Percentiles rank a stretch among this genome's conserved stretches.
phyloP scores from a whole-genome alignment of 2,797 vertebrate genomes.

The Crenuchus spilurus region DNA sequence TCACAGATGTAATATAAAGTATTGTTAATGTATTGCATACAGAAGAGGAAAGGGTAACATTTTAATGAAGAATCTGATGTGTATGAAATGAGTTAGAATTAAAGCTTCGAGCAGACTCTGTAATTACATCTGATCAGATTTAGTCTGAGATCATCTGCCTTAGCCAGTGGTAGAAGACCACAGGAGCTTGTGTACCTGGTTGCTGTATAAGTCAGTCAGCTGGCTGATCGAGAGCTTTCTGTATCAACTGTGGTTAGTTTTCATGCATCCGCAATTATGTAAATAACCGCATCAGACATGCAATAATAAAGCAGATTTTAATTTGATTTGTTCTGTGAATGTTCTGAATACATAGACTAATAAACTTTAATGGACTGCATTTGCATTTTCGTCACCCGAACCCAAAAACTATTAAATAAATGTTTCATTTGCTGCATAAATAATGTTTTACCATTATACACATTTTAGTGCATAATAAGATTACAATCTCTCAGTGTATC shows the following conservation, averaged over 20 bases:
- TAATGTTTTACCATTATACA: slow-evolving; percentile 42
- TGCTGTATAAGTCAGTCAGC: background rate
- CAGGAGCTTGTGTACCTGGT: background rate
- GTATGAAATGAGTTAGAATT: slow-evolving; percentile 5
- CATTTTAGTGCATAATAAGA: slow-evolving; percentile 36
- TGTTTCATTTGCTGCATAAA: slow-evolving; percentile 51
- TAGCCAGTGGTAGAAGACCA: background rate
- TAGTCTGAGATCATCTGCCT: background rate
- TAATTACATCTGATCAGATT: slow-evolving; percentile 19
- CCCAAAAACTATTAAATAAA: slow-evolving; percentile 48
- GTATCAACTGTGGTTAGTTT: background rate
- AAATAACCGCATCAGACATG: slow-evolving; percentile 48
- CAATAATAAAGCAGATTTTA: slow-evolving; percentile 53
- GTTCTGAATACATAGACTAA: slow-evolving; percentile 47
- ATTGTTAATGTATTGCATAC: slow-evolving; percentile 1
- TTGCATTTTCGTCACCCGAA: slow-evolving; percentile 50
- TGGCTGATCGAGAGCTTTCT: background rate
- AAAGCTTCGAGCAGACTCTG: background rate
- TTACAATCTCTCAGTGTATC: background rate
- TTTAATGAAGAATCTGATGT: slow-evolving; percentile 16
- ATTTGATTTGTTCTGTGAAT: slow-evolving; percentile 51
- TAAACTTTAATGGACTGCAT: slow-evolving; percentile 60
- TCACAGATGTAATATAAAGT: background rate
- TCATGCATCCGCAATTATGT: slow-evolving; percentile 37
- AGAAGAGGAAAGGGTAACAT: background rate